Evolutionary conservation across 2,113 vertebrate genomes (phyloP).

Genomic region (Eurystomus gularis): DNA sequence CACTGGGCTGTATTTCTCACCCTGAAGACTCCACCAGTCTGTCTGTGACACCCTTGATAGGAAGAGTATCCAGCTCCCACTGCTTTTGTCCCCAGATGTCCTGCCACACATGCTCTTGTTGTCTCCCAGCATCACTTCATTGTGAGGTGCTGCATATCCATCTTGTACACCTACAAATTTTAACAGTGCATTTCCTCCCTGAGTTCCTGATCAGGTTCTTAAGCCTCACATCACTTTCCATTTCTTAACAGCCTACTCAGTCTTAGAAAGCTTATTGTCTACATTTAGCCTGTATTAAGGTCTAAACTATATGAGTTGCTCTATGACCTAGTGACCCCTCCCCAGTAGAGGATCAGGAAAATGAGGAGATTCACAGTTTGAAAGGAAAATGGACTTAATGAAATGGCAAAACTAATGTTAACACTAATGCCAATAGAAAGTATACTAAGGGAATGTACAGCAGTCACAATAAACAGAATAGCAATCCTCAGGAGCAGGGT

Average conservation of each 20-base stretch:
- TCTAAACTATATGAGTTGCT: no score
- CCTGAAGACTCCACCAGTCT: neutral
- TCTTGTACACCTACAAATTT: neutral
- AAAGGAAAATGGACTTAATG: no score
- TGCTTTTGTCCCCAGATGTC: neutral
- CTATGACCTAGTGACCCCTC: no score
- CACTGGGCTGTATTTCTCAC: neutral
- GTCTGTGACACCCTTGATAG: neutral
- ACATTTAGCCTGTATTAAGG: neutral
- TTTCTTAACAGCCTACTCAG: neutral
- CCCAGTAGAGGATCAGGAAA: no score
- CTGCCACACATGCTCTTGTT: neutral
- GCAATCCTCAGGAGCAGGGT: neutral
- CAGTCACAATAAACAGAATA: no score
- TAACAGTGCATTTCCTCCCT: neutral
- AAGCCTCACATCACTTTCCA: neutral
- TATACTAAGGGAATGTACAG: neutral
- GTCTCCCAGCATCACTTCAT: neutral
- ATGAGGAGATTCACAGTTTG: no score
- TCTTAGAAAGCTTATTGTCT: neutral
- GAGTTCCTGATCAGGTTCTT: neutral
- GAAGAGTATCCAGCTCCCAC: neutral
- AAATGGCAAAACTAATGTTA: no score
- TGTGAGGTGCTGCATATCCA: neutral
- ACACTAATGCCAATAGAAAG: neutral